These are phyloP conservation scores for Anguilla rostrata DNA, from an alignment of 2,113 vertebrate genomes.

Conservation along the genomic window DNA sequence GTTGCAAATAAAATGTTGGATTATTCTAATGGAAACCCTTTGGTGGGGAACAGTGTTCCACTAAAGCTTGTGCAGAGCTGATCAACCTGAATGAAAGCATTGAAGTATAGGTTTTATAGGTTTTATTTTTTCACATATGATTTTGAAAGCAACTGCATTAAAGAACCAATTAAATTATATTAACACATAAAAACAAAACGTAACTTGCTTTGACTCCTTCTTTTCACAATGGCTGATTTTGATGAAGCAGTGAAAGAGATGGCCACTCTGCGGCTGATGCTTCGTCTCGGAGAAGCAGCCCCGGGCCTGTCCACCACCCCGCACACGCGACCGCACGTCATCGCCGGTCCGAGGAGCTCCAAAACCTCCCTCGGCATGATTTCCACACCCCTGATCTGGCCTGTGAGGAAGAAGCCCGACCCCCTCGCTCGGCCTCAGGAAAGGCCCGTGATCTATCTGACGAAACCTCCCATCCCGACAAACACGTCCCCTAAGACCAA, in stretches of 20 bases:
- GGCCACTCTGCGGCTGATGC: constrained; percentile 41
- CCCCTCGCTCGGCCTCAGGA: constrained; percentile 29
- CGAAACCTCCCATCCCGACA: constrained; percentile 53
- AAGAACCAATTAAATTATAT: not conserved
- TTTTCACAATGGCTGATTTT: constrained; percentile 28
- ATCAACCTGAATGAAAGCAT: not conserved
- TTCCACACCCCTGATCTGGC: constrained; percentile 78
- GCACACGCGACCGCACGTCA: constrained; percentile 30
- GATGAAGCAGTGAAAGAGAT: constrained; percentile 43
- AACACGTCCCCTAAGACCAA: constrained; percentile 23
- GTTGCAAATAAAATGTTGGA: not conserved
- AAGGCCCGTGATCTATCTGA: constrained; percentile 54
- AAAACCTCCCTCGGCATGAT: constrained; percentile 75
- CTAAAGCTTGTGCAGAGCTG: not conserved
- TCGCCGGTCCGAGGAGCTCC: constrained; percentile 37
- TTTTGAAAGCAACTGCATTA: not conserved
- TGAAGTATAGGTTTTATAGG: too few species aligned
- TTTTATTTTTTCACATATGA: too few species aligned
- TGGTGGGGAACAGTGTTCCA: not conserved
- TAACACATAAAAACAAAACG: not conserved
- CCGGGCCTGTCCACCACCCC: constrained; percentile 21
- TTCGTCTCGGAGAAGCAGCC: constrained; percentile 29
- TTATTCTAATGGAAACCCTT: not conserved
- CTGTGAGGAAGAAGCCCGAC: constrained; percentile 69
- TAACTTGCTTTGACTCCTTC: constrained; percentile 45